A percentile compares a stretch with the other conserved stretches of the same genome.
phyloP scores from a whole-genome alignment of 92 coral and sea anemone species.

The Meandrina meandrites region DNA sequence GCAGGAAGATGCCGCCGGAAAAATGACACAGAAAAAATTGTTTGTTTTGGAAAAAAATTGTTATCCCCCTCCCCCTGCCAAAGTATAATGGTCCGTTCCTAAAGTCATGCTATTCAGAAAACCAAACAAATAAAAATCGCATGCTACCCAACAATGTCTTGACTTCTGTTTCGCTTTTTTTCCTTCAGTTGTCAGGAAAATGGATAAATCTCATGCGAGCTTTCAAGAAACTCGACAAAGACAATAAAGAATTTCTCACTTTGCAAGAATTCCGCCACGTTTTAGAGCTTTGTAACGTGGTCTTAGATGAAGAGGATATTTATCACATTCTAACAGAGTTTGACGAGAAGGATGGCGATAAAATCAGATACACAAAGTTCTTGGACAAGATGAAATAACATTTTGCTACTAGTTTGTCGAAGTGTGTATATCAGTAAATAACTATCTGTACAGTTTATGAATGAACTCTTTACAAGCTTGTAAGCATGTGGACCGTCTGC shows the following conservation, averaged over 20 bases:
- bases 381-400: conserved; percentile 69
- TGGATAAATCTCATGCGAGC: conserved; percentile 93
- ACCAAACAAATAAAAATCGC: too few relatives aligned
- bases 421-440: conserved; percentile 1
- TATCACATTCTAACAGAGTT: conserved; percentile 87
- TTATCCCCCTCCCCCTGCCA: too few relatives aligned
- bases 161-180: background rate
- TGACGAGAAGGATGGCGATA: conserved; percentile 76
- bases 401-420: background rate
- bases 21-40: too few relatives aligned
- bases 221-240: conserved; percentile 87
- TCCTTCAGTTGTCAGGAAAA: conserved; percentile 86
- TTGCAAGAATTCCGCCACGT: conserved; percentile 96
- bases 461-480: background rate
- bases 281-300: conserved; percentile 78
- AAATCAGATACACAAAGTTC: conserved; percentile 76
- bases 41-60: too few relatives aligned
- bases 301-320: conserved; percentile 89
- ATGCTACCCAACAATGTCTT: background rate
- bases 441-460: conserved; percentile 9
- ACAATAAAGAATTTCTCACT: conserved; percentile 88
- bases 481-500: background rate
- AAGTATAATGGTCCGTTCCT: too few relatives aligned
- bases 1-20: too few relatives aligned
- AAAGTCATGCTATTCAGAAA: too few relatives aligned